Conservation (phyloP, 2,888 invertebrate genomes). For the Ditula angustiorana region DNA sequence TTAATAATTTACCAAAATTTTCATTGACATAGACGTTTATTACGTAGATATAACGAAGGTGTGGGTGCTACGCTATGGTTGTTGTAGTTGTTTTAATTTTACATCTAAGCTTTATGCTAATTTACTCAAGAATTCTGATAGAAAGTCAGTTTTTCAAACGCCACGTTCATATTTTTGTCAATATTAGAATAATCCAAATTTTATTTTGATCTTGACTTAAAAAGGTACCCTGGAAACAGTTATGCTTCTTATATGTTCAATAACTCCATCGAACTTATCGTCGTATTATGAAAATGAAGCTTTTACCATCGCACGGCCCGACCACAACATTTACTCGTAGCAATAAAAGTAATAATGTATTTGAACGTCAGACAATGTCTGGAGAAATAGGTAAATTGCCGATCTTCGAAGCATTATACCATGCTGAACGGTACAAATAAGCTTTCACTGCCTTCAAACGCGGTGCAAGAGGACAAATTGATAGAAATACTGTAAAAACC, state of each 20-base stretch:
- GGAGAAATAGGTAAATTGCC: conserved; percentile 60
- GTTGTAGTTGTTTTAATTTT: background rate
- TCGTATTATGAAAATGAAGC: conserved; percentile 28
- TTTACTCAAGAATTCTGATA: background rate
- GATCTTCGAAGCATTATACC: conserved; percentile 51
- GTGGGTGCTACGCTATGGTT: conserved; percentile 13
- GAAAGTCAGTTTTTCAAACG: background rate
- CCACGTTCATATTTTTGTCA: background rate
- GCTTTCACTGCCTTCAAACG: conserved; percentile 66
- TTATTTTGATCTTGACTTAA: background rate
- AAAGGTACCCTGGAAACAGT: background rate
- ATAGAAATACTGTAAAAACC: conserved; percentile 57
- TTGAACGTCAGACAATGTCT: conserved; percentile 52
- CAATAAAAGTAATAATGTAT: conserved; percentile 50
- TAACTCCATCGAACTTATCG: conserved; percentile 27
- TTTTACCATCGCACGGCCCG: background rate
- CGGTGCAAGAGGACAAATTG: conserved; percentile 52
- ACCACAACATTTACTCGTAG: conserved; percentile 36
- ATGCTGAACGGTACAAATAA: conserved; percentile 56
- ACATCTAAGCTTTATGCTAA: background rate
- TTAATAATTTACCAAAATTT: conserved; percentile 42
- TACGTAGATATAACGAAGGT: conserved; percentile 10
- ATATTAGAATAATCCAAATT: conserved; percentile 24
- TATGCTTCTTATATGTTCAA: background rate
- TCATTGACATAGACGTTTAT: conserved; percentile 33